Base-by-base conservation (phyloP, 2,113 vertebrate genomes). In the Urocitellus parryii region DNA sequence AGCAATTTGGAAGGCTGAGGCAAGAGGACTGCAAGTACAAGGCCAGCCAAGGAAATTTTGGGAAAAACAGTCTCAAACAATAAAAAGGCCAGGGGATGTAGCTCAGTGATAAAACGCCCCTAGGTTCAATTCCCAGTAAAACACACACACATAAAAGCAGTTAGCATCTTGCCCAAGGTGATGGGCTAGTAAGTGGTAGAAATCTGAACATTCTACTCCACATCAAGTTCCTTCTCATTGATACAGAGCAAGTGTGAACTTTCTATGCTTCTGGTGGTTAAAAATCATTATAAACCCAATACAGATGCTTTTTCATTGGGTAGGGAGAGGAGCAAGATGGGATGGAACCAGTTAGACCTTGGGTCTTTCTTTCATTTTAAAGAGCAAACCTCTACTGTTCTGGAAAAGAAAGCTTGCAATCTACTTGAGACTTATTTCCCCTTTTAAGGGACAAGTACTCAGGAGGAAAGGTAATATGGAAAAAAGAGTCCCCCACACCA, bases 201-300 rank as follows among this genome's bases (percentile, higher is more conserved):
- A 95, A 37, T 0, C 0, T 34, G 29, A 53, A 87, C 45, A 29
- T 78, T 51, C 27, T 51, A 70, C 5, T 88, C 81, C 89, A 58
- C 83, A 37, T 51, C 37, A 32, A 42, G 42, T 53, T 78, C 24
- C 45, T 65, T 92, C 93, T 86, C 58, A 58, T 34, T 74, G 94
- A 86, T 4, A 65, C 24, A 84, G 13, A 14, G 10, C 34, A 61
- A 70, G 8, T 74, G n/a, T n/a, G 74, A 85, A 76, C 24, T 89
- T 45, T 61, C 85, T 58, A 9, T 18, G 14, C 5, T 86, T 93
- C 88, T 32, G 27, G 37, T 45, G 48, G 42, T 65, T 96, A 90
- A 87, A 94, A 90, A 61, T 72, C n/a, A 87, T 65, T 90, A 68
- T 92, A 90, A 88, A 18, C 72, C 53, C 22, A 96, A 67, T 0